These are phyloP conservation scores for Penaeus indicus DNA, from an alignment of 1,140 invertebrate genomes.

Conservation along the genomic window DNA sequence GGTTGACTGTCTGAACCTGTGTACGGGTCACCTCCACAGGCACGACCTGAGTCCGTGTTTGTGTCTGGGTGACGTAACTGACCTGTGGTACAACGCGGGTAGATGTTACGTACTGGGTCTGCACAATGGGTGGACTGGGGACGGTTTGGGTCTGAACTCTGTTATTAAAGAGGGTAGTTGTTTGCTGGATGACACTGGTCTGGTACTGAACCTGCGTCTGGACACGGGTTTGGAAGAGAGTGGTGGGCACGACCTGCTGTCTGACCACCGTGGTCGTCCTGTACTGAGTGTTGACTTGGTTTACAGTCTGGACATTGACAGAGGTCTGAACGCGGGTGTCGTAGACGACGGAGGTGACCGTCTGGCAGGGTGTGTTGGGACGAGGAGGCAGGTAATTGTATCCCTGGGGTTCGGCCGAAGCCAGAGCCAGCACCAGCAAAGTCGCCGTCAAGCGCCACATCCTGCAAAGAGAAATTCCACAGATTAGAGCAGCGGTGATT, in stretches of 20 bases:
- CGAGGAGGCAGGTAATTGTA: slow-evolving; percentile 8
- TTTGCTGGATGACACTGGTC: slow-evolving; percentile 43
- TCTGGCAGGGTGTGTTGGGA: neutral
- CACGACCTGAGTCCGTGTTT: slow-evolving; percentile 44
- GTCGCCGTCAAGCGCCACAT: slow-evolving; percentile 54
- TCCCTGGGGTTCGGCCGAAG: slow-evolving; percentile 31
- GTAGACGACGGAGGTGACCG: slow-evolving; percentile 41
- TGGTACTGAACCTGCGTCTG: slow-evolving; percentile 29
- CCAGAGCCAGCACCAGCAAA: slow-evolving; percentile 37
- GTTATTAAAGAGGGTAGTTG: slow-evolving; percentile 12
- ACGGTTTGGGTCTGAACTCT: slow-evolving; percentile 40
- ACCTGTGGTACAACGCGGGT: slow-evolving; percentile 51
- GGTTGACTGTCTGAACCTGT: slow-evolving; percentile 39
- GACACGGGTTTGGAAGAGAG: slow-evolving; percentile 37
- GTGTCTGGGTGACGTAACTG: slow-evolving; percentile 52
- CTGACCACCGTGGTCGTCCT: slow-evolving; percentile 16
- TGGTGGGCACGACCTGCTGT: slow-evolving; percentile 50
- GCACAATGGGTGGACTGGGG: slow-evolving; percentile 33
- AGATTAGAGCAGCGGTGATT: slow-evolving; percentile 59
- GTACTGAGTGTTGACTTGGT: slow-evolving; percentile 41
- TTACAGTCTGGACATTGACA: slow-evolving; percentile 17
- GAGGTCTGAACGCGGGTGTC: slow-evolving; percentile 39
- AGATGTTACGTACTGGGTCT: slow-evolving; percentile 41
- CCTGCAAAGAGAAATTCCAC: slow-evolving; percentile 58
- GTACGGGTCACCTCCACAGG: slow-evolving; percentile 46